A percentile compares a stretch with the other conserved stretches of the same genome.
phyloP scores from a whole-genome alignment of 1,140 invertebrate species.

The Saccostrea glomerata region DNA sequence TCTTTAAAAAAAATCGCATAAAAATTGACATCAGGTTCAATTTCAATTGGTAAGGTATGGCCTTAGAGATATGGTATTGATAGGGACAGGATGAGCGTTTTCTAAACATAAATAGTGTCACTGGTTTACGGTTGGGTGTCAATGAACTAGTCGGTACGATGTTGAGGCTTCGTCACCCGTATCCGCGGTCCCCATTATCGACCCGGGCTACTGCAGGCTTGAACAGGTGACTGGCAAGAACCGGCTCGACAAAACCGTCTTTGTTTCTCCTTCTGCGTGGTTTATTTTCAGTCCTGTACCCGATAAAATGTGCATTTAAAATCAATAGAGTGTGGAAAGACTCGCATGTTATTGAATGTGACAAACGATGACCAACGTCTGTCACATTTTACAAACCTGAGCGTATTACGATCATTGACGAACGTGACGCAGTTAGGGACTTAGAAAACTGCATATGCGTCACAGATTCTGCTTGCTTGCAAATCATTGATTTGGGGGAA shows the following conservation, averaged over 20 bases:
- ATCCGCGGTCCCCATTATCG: not conserved
- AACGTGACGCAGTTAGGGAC: not conserved
- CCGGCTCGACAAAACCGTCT: not conserved
- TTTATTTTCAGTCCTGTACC: not conserved
- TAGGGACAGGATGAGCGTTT: slow-evolving; percentile 7
- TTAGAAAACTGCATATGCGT: not conserved
- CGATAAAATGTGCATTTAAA: not conserved
- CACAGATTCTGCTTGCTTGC: not conserved
- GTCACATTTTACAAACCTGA: not conserved
- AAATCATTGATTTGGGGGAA: not conserved
- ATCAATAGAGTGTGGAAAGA: not conserved
- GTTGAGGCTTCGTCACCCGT: not conserved
- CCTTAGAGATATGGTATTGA: too few relatives aligned
- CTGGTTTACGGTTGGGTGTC: slow-evolving; percentile 1
- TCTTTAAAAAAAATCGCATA: too few relatives aligned
- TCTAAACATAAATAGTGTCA: not conserved
- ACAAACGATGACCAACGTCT: not conserved
- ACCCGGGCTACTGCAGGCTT: not conserved
- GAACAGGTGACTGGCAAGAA: not conserved
- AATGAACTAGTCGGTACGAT: not conserved
- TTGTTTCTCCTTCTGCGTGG: not conserved
- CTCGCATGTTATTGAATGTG: not conserved
- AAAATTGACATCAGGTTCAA: too few relatives aligned
- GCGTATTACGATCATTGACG: not conserved
- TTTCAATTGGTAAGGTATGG: too few relatives aligned